Percentiles rank a stretch among this genome's conserved stretches.
These are phyloP conservation scores for Paralvinella palmiformis DNA, from an alignment of 1,140 invertebrate species.

Conservation along the genomic window DNA sequence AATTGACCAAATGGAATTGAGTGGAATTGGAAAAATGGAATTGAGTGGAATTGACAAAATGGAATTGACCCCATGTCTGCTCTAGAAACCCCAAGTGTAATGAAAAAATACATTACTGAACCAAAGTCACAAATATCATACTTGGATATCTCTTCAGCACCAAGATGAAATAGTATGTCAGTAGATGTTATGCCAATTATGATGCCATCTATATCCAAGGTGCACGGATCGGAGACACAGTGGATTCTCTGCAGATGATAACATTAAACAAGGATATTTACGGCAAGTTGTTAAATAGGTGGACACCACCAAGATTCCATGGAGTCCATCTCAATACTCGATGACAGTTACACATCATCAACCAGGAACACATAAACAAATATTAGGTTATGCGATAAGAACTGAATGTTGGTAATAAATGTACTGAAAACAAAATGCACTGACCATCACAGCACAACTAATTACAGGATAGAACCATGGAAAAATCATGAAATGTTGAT, in stretches of 20 bases:
- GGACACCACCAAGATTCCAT: not conserved
- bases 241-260: conserved; percentile 24
- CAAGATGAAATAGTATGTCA: conserved; percentile 74
- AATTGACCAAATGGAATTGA: not conserved
- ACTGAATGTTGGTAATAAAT: too few relatives aligned
- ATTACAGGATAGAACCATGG: too few relatives aligned
- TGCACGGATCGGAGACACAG: conserved; percentile 69
- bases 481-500: too few relatives aligned
- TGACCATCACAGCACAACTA: too few relatives aligned
- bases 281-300: too few relatives aligned
- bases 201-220: conserved; percentile 69
- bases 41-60: not conserved
- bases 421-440: too few relatives aligned
- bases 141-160: conserved; percentile 69
- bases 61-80: not conserved
- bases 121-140: conserved; percentile 47
- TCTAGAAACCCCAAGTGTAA: not conserved
- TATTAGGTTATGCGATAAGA: too few relatives aligned
- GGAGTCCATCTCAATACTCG: too few relatives aligned
- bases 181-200: conserved; percentile 71
- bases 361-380: too few relatives aligned
- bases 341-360: too few relatives aligned
- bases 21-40: not conserved
- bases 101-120: not conserved
- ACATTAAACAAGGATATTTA: too few relatives aligned